These are phyloP conservation scores for Stichodactyla helianthus DNA, from an alignment of 64 coral and sea anemone species.

Conservation along the genomic window DNA sequence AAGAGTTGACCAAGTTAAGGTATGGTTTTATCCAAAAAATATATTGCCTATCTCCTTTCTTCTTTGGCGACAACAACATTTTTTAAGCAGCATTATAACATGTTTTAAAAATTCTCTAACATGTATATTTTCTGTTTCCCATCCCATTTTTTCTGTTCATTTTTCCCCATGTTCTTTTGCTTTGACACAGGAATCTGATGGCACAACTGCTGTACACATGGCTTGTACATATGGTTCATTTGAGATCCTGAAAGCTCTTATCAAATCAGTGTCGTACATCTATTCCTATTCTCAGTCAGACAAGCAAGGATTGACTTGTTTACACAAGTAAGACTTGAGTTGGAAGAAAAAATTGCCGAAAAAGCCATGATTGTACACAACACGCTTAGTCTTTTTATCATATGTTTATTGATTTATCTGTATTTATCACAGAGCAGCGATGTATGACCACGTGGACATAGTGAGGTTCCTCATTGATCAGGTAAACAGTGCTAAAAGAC, in stretches of 20 bases:
- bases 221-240: constrained; percentile 42
- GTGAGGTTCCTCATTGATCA: constrained; percentile 23
- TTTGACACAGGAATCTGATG: constrained; percentile 35
- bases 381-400: not conserved
- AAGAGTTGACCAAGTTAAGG: constrained; percentile 36
- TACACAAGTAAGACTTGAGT: constrained; percentile 13
- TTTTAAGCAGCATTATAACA: too few species aligned
- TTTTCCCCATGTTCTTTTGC: not conserved
- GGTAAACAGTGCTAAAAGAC: not conserved
- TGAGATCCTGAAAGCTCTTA: constrained; percentile 18
- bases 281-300: constrained; percentile 23
- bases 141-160: not conserved
- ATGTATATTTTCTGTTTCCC: not conserved
- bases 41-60: too few species aligned
- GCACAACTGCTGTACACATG: constrained; percentile 29
- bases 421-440: constrained; percentile 22
- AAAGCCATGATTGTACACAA: too few species aligned
- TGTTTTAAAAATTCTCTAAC: too few species aligned
- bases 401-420: not conserved
- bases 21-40: not conserved
- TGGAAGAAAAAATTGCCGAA: too few species aligned
- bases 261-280: constrained; percentile 27
- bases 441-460: constrained; percentile 40
- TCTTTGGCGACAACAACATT: too few species aligned
- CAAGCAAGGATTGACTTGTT: constrained; percentile 37